Base-by-base conservation (phyloP, 2,797 vertebrate species). In the Sebastes itinus region DNA sequence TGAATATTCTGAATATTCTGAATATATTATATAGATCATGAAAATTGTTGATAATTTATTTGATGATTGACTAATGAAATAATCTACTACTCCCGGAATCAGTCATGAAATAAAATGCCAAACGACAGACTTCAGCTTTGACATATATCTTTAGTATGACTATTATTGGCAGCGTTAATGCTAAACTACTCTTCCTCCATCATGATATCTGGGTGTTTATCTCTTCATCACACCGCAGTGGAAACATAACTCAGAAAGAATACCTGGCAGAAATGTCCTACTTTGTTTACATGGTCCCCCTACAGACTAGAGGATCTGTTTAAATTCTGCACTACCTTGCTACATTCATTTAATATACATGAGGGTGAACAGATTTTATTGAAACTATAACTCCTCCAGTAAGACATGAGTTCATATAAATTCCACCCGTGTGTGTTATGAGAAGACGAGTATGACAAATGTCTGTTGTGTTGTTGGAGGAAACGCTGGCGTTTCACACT, bases 401-500 rank as follows among this genome's bases (percentile, higher is more conserved):
- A 28, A 66, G 18, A 56, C 55, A 49, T 9, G 27, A 63, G 11
- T 49, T 77, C 30, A 63, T 59, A 33, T 66, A 63, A 72, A 55
- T 82, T 52, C 62, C 23, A 8, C 14, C 33, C 55, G 20, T 60
- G 64, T 60, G 64, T 72, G 16, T 69, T 28, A 4, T 25, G 12
- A 46, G 2, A 60, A 67, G 38, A 72, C 28, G 69, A 62, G 12
- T 58, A 71, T 67, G 73, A 76, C 63, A 75, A 79, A 49, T 81
- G 80, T 81, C 52, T 78, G 38, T 66, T 72, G 69, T 64, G 74
- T 22, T 56, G 66, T 62, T n/a, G 66, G 67, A 85, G 72, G 42
- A 82, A 66, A 66, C 2, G 13, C 60, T 68, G 65, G 27, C 52
- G 32, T 82, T 89, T 68, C 3, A 75, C 70, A 72, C 61, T 54